Conservation (phyloP, 2,888 invertebrate genomes). For the Yponomeuta cagnagella region DNA sequence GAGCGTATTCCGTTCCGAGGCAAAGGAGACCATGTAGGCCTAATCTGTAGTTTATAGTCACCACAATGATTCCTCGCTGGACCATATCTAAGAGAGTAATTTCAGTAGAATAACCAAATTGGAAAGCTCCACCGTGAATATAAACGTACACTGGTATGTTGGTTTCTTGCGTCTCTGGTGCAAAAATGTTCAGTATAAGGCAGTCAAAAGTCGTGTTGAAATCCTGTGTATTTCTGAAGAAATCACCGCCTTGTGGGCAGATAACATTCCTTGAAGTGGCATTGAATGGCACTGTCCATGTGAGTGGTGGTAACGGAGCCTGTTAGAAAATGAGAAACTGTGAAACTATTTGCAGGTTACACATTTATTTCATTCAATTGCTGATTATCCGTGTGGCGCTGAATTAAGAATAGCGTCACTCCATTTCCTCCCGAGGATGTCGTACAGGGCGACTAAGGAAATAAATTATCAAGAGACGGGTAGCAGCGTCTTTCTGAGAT, state of each 20-base stretch:
- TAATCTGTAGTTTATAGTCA: conserved; percentile 17
- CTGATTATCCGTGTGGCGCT: no score
- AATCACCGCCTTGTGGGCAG: conserved; percentile 11
- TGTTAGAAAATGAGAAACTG: neutral
- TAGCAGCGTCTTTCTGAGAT: no score
- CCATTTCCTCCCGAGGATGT: no score
- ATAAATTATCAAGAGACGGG: no score
- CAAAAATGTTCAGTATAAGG: conserved; percentile 15
- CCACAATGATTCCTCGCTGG: conserved; percentile 4
- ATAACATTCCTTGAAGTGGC: conserved; percentile 12
- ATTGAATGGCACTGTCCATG: conserved; percentile 13
- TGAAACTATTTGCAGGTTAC: neutral
- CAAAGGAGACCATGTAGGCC: conserved; percentile 17
- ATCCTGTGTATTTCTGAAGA: no score
- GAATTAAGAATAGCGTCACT: no score
- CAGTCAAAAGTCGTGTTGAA: conserved; percentile 2
- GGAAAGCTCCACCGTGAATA: conserved; percentile 16
- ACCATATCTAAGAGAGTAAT: neutral
- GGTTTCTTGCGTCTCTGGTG: conserved; percentile 8
- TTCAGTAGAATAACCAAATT: conserved; percentile 7
- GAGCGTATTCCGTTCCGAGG: conserved; percentile 17
- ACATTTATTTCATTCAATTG: no score
- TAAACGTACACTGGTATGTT: conserved; percentile 13
- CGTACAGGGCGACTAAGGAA: no score
- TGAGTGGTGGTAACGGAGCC: no score